A percentile compares a stretch with the other conserved stretches of the same genome.
Conservation (phyloP, 2,888 invertebrate genomes). For the Pachycephus smyrnensis region DNA sequence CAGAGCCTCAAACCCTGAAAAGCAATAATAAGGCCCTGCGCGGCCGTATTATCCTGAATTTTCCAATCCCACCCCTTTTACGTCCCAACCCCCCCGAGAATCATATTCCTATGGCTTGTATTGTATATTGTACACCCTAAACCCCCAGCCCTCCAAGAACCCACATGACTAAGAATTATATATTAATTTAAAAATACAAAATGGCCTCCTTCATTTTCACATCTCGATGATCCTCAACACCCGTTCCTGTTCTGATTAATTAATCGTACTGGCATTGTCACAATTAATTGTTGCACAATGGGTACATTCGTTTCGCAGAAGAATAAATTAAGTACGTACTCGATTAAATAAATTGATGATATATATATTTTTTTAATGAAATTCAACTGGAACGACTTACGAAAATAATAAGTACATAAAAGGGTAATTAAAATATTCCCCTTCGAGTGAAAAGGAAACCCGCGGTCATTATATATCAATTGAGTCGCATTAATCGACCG, state of each 20-base stretch:
- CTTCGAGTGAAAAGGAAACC: not conserved
- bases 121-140: constrained; percentile 62
- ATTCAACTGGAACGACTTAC: not conserved
- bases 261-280: not conserved
- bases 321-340: not conserved
- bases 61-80: not conserved
- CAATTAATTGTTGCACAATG: not conserved
- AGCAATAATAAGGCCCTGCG: constrained; percentile 46
- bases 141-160: constrained; percentile 49
- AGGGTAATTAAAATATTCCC: not conserved
- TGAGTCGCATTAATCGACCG: constrained; percentile 38
- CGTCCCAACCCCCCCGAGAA: constrained; percentile 34
- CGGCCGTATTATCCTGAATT: constrained; percentile 46
- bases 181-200: constrained; percentile 65
- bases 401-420: too few relatives aligned
- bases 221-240: not conserved
- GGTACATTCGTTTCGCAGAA: not conserved
- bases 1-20: constrained; percentile 13
- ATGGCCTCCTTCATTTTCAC: constrained; percentile 2
- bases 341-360: not conserved
- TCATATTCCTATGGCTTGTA: constrained; percentile 64
- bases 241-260: not conserved
- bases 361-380: not conserved
- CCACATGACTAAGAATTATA: constrained; percentile 64
- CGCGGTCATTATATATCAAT: not conserved